phyloP scores from a whole-genome alignment of 1,140 invertebrate genomes.

The Littorina saxatilis region DNA sequence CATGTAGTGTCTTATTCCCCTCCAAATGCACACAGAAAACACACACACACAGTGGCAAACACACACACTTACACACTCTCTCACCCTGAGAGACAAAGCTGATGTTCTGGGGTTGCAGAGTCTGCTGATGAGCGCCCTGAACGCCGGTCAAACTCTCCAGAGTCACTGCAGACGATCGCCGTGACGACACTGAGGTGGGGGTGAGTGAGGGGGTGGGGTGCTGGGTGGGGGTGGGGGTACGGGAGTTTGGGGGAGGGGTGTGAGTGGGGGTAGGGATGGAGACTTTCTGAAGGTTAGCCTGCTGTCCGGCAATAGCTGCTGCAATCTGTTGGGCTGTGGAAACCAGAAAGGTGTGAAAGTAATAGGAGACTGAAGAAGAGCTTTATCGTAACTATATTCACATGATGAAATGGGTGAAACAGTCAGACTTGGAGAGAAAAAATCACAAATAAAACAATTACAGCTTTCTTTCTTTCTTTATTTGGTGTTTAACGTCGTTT shows the following conservation, averaged over 20 bases:
- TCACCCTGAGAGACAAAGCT: conserved; percentile 32
- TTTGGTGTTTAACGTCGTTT: too few species aligned
- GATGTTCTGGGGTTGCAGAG: conserved; percentile 33
- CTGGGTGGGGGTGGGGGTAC: conserved; percentile 54
- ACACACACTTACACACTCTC: conserved; percentile 4
- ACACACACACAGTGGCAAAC: conserved; percentile 1
- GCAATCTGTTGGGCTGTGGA: conserved; percentile 50
- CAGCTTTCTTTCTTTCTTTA: too few species aligned
- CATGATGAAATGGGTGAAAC: too few species aligned
- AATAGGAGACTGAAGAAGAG: too few species aligned
- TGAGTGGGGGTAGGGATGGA: conserved; percentile 57
- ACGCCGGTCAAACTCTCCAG: conserved; percentile 20
- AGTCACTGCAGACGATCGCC: conserved; percentile 50
- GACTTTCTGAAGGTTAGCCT: conserved; percentile 45
- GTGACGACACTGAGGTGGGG: conserved; percentile 29
- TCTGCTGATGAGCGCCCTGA: conserved; percentile 42
- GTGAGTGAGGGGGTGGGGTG: conserved; percentile 50
- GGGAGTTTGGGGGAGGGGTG: conserved; percentile 48
- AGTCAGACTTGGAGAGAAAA: too few species aligned
- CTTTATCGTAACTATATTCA: too few species aligned
- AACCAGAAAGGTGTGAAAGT: too few species aligned
- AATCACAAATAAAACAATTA: too few species aligned
- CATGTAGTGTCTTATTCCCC: too few species aligned
- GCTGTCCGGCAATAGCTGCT: conserved; percentile 24
- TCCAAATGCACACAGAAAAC: not conserved